A percentile compares a stretch with the other conserved stretches of the same genome.
These are phyloP conservation scores for Nothura maculosa DNA, from an alignment of 2,797 vertebrate genomes.

Conservation along the genomic window DNA sequence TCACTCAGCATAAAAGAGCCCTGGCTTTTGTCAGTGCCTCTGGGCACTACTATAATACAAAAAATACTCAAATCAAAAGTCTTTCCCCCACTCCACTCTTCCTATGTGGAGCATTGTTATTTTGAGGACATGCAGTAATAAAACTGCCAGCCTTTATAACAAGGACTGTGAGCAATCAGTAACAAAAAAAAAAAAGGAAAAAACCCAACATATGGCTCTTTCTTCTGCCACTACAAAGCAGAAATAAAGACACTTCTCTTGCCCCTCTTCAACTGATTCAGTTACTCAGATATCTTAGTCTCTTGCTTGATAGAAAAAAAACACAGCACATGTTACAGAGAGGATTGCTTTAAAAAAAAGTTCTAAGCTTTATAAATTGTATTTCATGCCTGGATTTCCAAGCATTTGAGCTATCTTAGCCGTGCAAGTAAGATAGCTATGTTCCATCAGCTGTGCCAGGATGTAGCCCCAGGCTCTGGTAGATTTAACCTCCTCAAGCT, in stretches of 20 bases:
- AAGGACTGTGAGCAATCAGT: slow-evolving; percentile 39
- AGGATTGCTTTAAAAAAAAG: neutral
- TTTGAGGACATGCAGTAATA: slow-evolving; percentile 30
- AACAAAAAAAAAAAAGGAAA: neutral
- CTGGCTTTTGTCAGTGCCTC: slow-evolving; percentile 61
- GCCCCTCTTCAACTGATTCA: slow-evolving; percentile 2
- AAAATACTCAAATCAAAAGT: slow-evolving; percentile 30
- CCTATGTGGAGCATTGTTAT: neutral
- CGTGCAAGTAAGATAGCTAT: slow-evolving; percentile 44
- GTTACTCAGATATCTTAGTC: neutral
- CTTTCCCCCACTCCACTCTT: neutral
- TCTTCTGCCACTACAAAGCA: slow-evolving; percentile 54
- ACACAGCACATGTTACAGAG: neutral
- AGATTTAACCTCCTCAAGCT: slow-evolving; percentile 45
- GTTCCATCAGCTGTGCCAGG: slow-evolving; percentile 25
- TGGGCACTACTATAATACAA: slow-evolving; percentile 32
- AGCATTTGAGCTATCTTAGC: slow-evolving; percentile 45
- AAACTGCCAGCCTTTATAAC: slow-evolving; percentile 29
- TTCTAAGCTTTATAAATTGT: slow-evolving; percentile 42
- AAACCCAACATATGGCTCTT: slow-evolving; percentile 3
- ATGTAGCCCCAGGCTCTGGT: slow-evolving; percentile 24
- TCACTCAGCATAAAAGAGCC: slow-evolving; percentile 10
- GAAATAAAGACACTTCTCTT: slow-evolving; percentile 27
- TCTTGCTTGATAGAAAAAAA: neutral
- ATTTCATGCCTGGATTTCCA: slow-evolving; percentile 65